Percentiles rank a stretch among this genome's conserved stretches.
These are phyloP conservation scores for Bedellia somnulentella DNA, from an alignment of 2,888 invertebrate genomes.

Conservation along the genomic window DNA sequence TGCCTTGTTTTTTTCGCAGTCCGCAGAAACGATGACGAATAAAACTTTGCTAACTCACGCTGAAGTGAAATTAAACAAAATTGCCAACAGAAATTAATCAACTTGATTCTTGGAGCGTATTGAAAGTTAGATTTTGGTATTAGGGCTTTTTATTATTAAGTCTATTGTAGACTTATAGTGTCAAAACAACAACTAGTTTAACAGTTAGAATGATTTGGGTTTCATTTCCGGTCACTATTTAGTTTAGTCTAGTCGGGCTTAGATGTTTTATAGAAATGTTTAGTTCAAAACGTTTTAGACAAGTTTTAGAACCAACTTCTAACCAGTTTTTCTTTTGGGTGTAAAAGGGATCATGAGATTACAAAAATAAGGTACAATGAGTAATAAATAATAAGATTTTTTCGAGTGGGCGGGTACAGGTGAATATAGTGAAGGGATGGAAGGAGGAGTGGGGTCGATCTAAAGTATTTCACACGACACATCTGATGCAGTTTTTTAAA, in stretches of 20 bases:
- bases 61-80: conserved; percentile 7
- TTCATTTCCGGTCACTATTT: not conserved
- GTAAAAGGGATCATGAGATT: no score
- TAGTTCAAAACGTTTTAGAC: no score
- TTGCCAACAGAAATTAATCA: not conserved
- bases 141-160: not conserved
- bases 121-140: not conserved
- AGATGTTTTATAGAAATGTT: no score
- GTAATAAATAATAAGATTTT: no score
- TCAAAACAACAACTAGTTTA: not conserved
- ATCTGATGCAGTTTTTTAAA: no score
- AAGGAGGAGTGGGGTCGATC: no score
- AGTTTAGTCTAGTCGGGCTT: not conserved
- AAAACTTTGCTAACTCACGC: conserved; percentile 22
- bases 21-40: conserved; percentile 31
- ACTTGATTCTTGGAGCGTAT: not conserved
- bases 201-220: not conserved
- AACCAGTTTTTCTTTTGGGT: no score
- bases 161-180: not conserved
- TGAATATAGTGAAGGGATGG: no score
- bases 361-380: no score
- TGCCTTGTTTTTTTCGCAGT: conserved; percentile 41
- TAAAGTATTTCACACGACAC: no score
- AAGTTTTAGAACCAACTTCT: no score
- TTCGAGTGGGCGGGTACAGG: no score